Percentiles rank a stretch among this genome's conserved stretches.
Evolutionary conservation across 2,113 vertebrate species (phyloP).

Genomic region (Zapornia atra): DNA sequence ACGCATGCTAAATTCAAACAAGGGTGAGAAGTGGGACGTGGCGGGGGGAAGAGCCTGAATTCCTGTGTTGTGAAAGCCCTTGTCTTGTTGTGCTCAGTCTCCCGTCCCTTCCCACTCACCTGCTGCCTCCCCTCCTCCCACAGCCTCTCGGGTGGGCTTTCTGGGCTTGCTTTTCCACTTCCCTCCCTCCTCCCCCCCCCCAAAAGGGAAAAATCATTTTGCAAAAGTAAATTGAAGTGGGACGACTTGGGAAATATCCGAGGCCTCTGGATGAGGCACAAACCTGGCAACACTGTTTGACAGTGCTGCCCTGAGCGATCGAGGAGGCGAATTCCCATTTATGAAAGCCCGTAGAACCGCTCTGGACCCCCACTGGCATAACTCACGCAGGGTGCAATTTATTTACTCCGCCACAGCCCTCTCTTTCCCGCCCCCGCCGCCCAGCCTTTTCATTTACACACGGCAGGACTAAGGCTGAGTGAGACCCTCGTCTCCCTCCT

Average conservation of each 20-base stretch:
- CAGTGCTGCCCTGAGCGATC: constrained; percentile 14
- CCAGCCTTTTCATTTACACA: constrained; percentile 59
- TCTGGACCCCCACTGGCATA: constrained; percentile 53
- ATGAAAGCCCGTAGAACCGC: constrained; percentile 19
- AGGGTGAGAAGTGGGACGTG: not conserved
- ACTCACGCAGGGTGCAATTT: constrained; percentile 58
- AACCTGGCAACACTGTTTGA: not conserved
- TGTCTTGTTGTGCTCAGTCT: not conserved
- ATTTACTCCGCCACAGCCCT: constrained; percentile 57
- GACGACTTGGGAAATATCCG: not conserved
- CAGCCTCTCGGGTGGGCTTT: not conserved
- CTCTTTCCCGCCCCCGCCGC: not conserved
- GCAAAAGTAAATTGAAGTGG: not conserved
- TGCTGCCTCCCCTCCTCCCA: not conserved
- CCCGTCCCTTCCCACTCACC: constrained; percentile 1
- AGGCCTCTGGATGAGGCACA: not conserved
- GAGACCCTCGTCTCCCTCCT: not conserved
- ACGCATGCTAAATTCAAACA: constrained; percentile 69
- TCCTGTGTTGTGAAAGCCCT: constrained; percentile 38
- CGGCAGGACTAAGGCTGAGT: not conserved
- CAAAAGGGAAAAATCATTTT: not conserved
- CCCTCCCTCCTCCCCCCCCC: accelerated
- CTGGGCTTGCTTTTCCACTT: not conserved
- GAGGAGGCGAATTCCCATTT: constrained; percentile 50
- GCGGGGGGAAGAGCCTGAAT: not conserved